phyloP scores from a whole-genome alignment of 30 jellyfish, hydroid and myxozoan species.

The Cassiopea andromeda region DNA sequence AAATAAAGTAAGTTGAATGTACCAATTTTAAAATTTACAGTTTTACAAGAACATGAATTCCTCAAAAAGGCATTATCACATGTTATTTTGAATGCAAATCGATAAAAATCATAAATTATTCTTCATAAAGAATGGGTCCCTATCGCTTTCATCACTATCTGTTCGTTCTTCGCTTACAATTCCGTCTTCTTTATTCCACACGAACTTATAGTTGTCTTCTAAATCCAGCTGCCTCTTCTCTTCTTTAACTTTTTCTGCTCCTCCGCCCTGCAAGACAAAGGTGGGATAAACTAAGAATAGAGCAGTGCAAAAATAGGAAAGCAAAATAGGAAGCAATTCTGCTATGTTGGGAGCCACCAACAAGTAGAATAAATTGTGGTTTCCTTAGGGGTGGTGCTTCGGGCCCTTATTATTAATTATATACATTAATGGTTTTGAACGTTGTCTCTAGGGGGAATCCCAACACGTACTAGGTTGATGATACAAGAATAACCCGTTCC shows the following conservation, averaged over 20 bases:
- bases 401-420: no score
- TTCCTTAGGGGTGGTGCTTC: no score
- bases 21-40: neutral
- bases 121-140: neutral
- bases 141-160: conserved; percentile 9
- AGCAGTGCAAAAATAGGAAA: neutral
- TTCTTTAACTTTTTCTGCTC: conserved; percentile 72
- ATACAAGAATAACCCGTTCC: no score
- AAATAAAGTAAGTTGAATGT: no score
- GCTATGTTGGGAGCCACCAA: no score
- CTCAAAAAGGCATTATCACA: neutral
- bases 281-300: neutral
- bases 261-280: conserved; percentile 76
- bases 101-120: no score
- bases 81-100: neutral
- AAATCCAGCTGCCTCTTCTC: conserved; percentile 67
- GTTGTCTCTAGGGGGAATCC: no score
- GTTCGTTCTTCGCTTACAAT: conserved; percentile 16
- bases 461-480: no score
- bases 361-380: no score
- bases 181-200: conserved; percentile 57
- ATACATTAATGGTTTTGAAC: no score
- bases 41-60: neutral
- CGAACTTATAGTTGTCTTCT: conserved; percentile 84
- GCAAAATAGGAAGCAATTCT: neutral